Evolutionary conservation across 1,140 invertebrate genomes (phyloP).

Genomic region (Elymnias hypermnestra): DNA sequence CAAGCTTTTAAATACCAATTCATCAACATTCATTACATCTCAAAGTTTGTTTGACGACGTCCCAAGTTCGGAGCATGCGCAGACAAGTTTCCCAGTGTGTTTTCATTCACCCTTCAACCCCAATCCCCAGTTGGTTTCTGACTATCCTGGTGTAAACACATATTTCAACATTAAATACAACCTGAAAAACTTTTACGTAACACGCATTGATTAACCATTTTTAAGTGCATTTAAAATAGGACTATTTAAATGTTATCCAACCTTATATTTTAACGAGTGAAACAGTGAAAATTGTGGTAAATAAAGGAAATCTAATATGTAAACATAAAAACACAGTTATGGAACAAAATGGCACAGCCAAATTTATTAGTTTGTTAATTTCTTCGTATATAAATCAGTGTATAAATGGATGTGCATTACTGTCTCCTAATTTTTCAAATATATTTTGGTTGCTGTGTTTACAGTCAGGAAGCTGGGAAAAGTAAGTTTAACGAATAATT

Average conservation of each 20-base stretch:
- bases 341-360: slow-evolving; percentile 47
- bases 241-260: too few relatives aligned
- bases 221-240: too few relatives aligned
- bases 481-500: slow-evolving; percentile 35
- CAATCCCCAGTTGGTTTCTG: slow-evolving; percentile 35
- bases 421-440: slow-evolving; percentile 45
- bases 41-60: slow-evolving; percentile 22
- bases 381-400: slow-evolving; percentile 28
- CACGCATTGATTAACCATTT: too few relatives aligned
- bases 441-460: slow-evolving; percentile 36
- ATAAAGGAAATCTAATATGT: too few relatives aligned
- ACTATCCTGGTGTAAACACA: slow-evolving; percentile 28
- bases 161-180: slow-evolving; percentile 16
- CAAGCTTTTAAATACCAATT: slow-evolving; percentile 26
- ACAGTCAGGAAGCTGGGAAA: slow-evolving; percentile 37
- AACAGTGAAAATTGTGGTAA: background rate
- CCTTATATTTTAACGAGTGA: background rate
- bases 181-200: slow-evolving; percentile 50
- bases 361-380: slow-evolving; percentile 39
- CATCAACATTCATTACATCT: slow-evolving; percentile 26
- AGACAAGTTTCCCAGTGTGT: slow-evolving; percentile 27
- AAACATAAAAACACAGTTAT: slow-evolving; percentile 39
- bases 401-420: slow-evolving; percentile 71
- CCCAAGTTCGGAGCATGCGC: slow-evolving; percentile 43
- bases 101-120: slow-evolving; percentile 45